Base-by-base conservation (phyloP, 2,113 vertebrate genomes). In the Mola mola region DNA sequence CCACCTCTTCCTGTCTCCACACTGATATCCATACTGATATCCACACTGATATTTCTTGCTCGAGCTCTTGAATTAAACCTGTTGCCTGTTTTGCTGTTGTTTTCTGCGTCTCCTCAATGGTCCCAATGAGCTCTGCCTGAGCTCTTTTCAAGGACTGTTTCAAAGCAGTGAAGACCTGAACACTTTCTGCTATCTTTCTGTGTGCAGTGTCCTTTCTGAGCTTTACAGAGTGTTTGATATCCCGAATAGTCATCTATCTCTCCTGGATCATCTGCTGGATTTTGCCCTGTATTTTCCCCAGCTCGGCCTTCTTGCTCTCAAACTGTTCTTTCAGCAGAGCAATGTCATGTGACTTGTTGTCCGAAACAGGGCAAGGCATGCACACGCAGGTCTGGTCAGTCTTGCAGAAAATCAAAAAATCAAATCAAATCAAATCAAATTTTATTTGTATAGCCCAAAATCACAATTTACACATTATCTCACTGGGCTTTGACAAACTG, bases 381-480 rank as follows among this genome's bases (percentile, higher is more conserved):
- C 49, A 51, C 11, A 34, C 19, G 20, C 31, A 51, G 11, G 2
- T 21, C 49, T 34, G 49, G 19, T 51, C 49, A 1, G 49, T 34
- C 11, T 5, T 51, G 19, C 49, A 51, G 49, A 36, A 51, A 19
- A 51, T n/a, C n/a, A n/a, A n/a, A n/a, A n/a, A n/a, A n/a, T n/a
- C n/a, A n/a, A n/a, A n/a, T n/a, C n/a, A n/a, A n/a, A n/a, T n/a
- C n/a, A n/a, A n/a, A n/a, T n/a, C n/a, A n/a, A n/a, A n/a, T n/a
- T n/a, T n/a, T n/a, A n/a, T n/a, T n/a, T n/a, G n/a, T n/a, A n/a
- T n/a, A n/a, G n/a, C n/a, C n/a, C n/a, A n/a, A n/a, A n/a, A n/a
- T n/a, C n/a, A n/a, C n/a, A n/a, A n/a, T n/a, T n/a, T n/a, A n/a
- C n/a, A n/a, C n/a, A n/a, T n/a, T n/a, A n/a, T n/a, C n/a, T n/a